Evolutionary conservation across 2,888 invertebrate species (phyloP).

Genomic region (Aphodius granarius): DNA sequence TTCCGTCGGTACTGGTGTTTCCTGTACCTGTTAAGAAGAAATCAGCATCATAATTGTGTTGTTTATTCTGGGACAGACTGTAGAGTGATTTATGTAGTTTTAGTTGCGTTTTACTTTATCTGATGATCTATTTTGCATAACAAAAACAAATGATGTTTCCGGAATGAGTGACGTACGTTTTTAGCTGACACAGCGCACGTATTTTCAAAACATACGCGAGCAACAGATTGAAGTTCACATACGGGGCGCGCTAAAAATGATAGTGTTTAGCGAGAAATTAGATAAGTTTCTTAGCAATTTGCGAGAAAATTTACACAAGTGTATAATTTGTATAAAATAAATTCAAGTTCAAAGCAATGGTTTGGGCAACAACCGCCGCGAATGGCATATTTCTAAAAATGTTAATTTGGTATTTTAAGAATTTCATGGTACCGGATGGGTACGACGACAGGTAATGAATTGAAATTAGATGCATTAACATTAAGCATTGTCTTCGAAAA

Average conservation of each 20-base stretch:
- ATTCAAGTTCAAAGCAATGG: background rate
- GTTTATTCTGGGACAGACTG: background rate
- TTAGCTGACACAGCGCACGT: background rate
- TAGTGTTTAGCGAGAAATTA: background rate
- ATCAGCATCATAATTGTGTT: background rate
- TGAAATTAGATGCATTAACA: slow-evolving; percentile 31
- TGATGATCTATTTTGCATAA: background rate
- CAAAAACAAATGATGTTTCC: background rate
- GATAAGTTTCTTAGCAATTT: background rate
- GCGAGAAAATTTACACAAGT: background rate
- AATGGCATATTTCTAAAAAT: slow-evolving; percentile 24
- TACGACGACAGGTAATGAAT: slow-evolving; percentile 32
- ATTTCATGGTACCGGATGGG: slow-evolving; percentile 35
- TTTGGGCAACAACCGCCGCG: background rate
- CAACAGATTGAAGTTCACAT: background rate
- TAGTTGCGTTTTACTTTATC: background rate
- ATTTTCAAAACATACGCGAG: background rate
- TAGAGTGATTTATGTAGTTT: background rate
- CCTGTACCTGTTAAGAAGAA: slow-evolving; percentile 74
- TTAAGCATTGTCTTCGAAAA: slow-evolving; percentile 23
- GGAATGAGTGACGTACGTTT: background rate
- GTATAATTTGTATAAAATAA: background rate
- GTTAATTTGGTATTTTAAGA: slow-evolving; percentile 28
- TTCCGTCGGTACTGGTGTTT: slow-evolving; percentile 94
- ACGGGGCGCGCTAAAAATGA: background rate